A percentile compares a stretch with the other conserved stretches of the same genome.
phyloP scores from a whole-genome alignment of 2,797 vertebrate species.

The Eupleurogrammus muticus region DNA sequence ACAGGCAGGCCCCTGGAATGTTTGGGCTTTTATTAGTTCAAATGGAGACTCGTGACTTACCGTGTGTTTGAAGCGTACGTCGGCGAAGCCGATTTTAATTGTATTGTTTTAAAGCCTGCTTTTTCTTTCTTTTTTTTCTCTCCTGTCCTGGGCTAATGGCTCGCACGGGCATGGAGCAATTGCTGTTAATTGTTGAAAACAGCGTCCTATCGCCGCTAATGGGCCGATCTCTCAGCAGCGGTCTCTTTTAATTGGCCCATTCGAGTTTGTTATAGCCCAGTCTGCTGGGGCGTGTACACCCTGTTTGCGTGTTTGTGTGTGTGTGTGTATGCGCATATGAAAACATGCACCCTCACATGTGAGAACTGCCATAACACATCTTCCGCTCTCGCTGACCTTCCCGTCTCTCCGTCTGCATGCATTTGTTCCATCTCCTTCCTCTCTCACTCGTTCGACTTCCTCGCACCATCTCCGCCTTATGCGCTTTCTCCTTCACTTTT shows the following conservation, averaged over 20 bases:
- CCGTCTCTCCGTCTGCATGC: slow-evolving; percentile 1
- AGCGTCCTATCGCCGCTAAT: slow-evolving; percentile 42
- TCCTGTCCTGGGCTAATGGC: slow-evolving; percentile 38
- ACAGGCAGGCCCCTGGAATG: background rate
- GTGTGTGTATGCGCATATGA: background rate
- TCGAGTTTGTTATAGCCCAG: slow-evolving; percentile 31
- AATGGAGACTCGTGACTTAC: background rate
- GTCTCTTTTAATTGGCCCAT: slow-evolving; percentile 56
- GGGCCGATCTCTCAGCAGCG: slow-evolving; percentile 34
- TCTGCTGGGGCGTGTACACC: background rate
- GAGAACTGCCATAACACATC: slow-evolving; percentile 24
- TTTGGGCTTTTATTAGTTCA: background rate
- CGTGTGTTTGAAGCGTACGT: background rate
- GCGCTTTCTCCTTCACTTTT: background rate
- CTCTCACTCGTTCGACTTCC: slow-evolving; percentile 3
- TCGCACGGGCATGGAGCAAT: slow-evolving; percentile 45
- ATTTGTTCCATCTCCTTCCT: slow-evolving; percentile 13
- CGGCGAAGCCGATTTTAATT: slow-evolving; percentile 25
- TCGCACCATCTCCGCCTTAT: background rate
- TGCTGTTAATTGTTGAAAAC: slow-evolving; percentile 50
- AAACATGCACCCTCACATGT: slow-evolving; percentile 1
- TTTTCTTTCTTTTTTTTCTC: background rate
- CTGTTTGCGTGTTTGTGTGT: background rate
- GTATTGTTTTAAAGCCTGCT: slow-evolving; percentile 26
- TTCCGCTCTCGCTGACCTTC: slow-evolving; percentile 21